These are phyloP conservation scores for Rhopalosiphum padi DNA, from an alignment of 1,140 invertebrate genomes.

Conservation along the genomic window DNA sequence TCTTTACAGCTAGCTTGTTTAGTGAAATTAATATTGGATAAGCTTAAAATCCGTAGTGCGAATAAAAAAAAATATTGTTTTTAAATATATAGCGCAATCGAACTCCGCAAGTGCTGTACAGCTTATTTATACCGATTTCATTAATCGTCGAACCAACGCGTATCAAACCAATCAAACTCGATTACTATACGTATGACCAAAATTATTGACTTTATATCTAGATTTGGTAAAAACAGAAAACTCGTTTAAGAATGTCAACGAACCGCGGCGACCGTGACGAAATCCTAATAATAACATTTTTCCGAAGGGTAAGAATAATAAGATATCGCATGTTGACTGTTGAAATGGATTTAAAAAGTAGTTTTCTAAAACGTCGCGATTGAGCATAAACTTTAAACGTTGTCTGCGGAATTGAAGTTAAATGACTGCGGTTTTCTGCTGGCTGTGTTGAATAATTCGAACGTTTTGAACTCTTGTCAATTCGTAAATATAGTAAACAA, in stretches of 20 bases:
- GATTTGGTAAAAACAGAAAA: slow-evolving; percentile 31
- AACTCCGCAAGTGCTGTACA: not conserved
- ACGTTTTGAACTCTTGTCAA: not conserved
- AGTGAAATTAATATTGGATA: too few relatives aligned
- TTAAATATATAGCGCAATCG: not conserved
- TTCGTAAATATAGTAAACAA: not conserved
- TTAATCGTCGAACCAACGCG: not conserved
- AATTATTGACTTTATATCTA: slow-evolving; percentile 10
- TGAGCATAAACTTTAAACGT: not conserved
- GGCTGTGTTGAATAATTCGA: not conserved
- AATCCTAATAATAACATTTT: slow-evolving; percentile 1
- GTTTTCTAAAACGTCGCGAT: not conserved
- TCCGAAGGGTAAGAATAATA: not conserved
- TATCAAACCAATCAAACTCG: not conserved
- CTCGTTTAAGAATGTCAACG: slow-evolving; percentile 34
- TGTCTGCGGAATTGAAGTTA: not conserved
- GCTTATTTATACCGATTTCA: not conserved
- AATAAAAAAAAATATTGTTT: not conserved
- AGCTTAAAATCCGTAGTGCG: not conserved
- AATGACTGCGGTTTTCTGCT: not conserved
- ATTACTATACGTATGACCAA: slow-evolving; percentile 32
- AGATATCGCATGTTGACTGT: not conserved
- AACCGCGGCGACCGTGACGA: slow-evolving; percentile 23
- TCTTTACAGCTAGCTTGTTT: not conserved
- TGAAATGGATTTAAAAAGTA: not conserved